phyloP scores from a whole-genome alignment of 2,797 vertebrate genomes.

The Pseudochaenichthys georgianus region DNA sequence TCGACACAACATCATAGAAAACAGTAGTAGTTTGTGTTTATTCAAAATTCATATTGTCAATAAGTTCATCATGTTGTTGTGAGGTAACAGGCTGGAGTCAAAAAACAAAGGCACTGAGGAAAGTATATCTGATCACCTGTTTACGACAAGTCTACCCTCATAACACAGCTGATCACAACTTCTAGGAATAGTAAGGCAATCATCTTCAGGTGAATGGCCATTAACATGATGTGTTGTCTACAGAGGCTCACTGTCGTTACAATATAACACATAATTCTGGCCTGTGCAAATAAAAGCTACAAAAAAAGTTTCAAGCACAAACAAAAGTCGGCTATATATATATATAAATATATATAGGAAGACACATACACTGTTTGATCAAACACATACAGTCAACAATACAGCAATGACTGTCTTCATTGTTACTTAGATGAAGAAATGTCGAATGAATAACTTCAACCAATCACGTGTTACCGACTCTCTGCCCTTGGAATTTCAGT shows the following conservation, averaged over 20 bases:
- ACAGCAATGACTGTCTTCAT: too few species aligned
- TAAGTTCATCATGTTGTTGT: not conserved
- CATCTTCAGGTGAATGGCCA: slow-evolving; percentile 14
- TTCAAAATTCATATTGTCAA: not conserved
- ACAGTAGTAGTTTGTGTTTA: not conserved
- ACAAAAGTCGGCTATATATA: not conserved
- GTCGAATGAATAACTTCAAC: slow-evolving; percentile 12
- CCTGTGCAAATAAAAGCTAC: slow-evolving; percentile 14
- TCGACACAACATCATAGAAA: not conserved
- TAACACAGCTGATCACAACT: not conserved
- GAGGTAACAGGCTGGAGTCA: not conserved
- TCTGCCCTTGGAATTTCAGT: not conserved
- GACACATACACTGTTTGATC: slow-evolving; percentile 21
- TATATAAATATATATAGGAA: not conserved
- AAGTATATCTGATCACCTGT: not conserved
- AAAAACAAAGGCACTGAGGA: slow-evolving; percentile 2
- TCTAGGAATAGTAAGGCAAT: not conserved
- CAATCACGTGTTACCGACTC: not conserved
- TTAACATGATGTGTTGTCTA: too few species aligned
- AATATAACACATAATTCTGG: not conserved
- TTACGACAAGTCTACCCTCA: not conserved
- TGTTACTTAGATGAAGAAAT: not conserved
- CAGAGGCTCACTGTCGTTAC: not conserved
- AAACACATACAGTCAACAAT: not conserved
- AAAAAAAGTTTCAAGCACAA: not conserved